Percentiles rank a stretch among this genome's conserved stretches.
Evolutionary conservation across 64 coral and sea anemone genomes (phyloP).

Genomic region (Astreopora myriophthalma): DNA sequence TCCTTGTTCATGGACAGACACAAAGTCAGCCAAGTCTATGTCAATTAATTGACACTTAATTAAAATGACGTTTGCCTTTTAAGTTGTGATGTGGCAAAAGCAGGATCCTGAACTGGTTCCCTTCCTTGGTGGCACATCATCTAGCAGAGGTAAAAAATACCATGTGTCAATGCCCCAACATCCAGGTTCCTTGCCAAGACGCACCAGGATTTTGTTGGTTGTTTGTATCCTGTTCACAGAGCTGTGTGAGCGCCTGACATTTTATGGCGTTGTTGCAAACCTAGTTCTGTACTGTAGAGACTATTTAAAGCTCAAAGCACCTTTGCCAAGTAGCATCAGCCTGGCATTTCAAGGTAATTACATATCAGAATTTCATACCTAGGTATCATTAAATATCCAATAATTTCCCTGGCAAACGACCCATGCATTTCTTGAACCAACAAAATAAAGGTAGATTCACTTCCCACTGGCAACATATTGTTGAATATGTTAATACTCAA

Average conservation of each 20-base stretch:
- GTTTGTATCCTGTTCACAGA: conserved; percentile 58
- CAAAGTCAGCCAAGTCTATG: not conserved
- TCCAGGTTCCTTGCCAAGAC: not conserved
- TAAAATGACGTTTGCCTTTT: not conserved
- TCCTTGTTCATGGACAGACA: too few species aligned
- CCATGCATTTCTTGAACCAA: too few species aligned
- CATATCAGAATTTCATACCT: not conserved
- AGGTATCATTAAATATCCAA: too few species aligned
- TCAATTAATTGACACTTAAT: too few species aligned
- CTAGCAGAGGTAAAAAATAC: not conserved
- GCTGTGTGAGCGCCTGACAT: conserved; percentile 67
- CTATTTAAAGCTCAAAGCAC: conserved; percentile 16
- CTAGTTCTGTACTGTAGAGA: conserved; percentile 68
- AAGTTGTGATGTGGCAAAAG: not conserved
- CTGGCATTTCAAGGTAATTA: conserved; percentile 69
- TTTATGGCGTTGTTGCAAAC: conserved; percentile 79
- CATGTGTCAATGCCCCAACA: not conserved
- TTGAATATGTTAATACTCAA: too few species aligned
- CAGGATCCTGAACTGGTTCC: conserved; percentile 22
- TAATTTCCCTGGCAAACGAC: too few species aligned
- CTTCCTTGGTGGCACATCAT: not conserved
- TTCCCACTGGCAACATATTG: too few species aligned
- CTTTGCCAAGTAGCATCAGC: conserved; percentile 51
- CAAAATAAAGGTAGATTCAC: too few species aligned
- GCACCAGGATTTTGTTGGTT: conserved; percentile 41